phyloP scores from a whole-genome alignment of 2,888 invertebrate species.

The Salpingus planirostris region DNA sequence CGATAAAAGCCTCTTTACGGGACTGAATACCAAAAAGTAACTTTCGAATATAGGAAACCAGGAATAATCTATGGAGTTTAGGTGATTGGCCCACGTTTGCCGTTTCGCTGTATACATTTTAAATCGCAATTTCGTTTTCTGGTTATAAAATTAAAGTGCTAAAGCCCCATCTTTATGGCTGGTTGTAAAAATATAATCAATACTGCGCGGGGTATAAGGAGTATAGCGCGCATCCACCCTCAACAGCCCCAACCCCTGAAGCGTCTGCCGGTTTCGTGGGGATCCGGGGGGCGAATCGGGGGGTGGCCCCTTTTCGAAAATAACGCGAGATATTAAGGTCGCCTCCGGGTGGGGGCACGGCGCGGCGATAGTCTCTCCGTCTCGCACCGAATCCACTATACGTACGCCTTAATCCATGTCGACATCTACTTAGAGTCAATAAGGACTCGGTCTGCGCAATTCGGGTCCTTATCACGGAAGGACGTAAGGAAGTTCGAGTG shows the following conservation, averaged over 20 bases:
- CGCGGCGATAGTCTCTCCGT: constrained; percentile 26
- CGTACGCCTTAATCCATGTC: constrained; percentile 34
- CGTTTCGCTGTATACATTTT: too few relatives aligned
- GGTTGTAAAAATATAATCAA: constrained; percentile 37
- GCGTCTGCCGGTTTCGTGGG: too few relatives aligned
- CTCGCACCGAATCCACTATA: constrained; percentile 12
- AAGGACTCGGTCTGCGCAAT: constrained; percentile 30
- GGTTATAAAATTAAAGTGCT: constrained; percentile 30
- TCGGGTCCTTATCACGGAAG: constrained; percentile 20
- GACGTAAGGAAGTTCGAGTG: constrained; percentile 21
- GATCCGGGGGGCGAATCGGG: too few relatives aligned
- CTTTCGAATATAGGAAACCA: too few relatives aligned
- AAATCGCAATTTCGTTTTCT: too few relatives aligned
- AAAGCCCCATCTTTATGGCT: constrained; percentile 35
- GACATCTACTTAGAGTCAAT: constrained; percentile 40
- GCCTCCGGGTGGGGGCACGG: too few relatives aligned
- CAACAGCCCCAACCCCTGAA: constrained; percentile 16
- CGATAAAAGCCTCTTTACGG: too few relatives aligned
- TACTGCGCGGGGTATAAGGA: constrained; percentile 30
- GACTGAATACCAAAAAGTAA: too few relatives aligned
- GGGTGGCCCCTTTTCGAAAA: neutral
- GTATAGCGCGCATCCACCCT: constrained; percentile 18
- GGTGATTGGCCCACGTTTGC: too few relatives aligned
- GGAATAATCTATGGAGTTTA: too few relatives aligned
- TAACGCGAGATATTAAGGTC: too few relatives aligned